Evolutionary conservation across 2,888 invertebrate species (phyloP), one percentile per base, ranked within the genome.

Genomic region (Aleiodes alternator): DNA sequence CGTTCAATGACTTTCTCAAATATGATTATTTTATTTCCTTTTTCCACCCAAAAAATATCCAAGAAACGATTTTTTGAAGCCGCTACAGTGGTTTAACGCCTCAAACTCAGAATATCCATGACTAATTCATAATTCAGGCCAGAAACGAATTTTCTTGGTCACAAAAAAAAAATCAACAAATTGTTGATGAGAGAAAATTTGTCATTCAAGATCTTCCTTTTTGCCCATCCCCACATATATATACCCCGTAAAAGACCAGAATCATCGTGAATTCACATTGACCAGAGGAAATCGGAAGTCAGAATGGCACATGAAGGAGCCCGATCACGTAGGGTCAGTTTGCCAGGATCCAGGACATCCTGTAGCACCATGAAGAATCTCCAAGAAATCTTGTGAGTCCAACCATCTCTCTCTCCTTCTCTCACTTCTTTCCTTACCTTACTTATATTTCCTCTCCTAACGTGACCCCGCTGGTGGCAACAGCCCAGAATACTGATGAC

Each of bases 281-380:
- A 78, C 74, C 73, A 78, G 79, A 80, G 80, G 73, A 72, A 71
- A 81, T 78, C 82, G 84, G 82, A 84, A 85, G 84, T 83, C 79
- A 78, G 79, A 84, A 82, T 82, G 83, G 82, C 82, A 80, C 82
- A 84, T 83, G 84, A 81, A 82, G 83, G 80, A 85, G 85, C 85
- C 85, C 76, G 77, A 79, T 84, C 85, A 85, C 85, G 85, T 85
- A 85, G 85, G 82, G 81, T 84, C 85, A 84, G 85, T 85, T 85
- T 85, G 83, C 85, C 84, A 80, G 84, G 78, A 56, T 66, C 29
- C 83, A 79, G 81, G 82, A 82, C 82, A 82, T 84, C 83, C 82
- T 84, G 83, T 82, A 56, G 82, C 80, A 80, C 80, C 82, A 82
- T 84, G 82, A 84, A 82, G 84, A 84, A 85, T 84, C 84, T 82